Evolutionary conservation across 2,888 invertebrate species (phyloP), one percentile per base, ranked within the genome.

Genomic region (Steromphala cineraria): DNA sequence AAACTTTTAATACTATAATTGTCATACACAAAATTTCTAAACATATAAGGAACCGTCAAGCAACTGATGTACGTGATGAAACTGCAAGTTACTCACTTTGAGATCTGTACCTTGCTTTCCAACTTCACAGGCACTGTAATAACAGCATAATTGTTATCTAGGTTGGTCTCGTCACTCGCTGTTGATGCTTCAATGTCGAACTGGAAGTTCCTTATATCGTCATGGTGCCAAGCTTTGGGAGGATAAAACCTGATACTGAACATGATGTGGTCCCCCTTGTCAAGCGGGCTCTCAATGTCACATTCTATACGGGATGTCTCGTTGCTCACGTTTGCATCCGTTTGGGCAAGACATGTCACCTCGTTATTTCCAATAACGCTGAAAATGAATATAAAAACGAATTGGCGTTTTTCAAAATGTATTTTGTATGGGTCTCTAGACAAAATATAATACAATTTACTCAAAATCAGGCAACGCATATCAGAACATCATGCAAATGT

Each of bases 71-170:
- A 46, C 1, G 46, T 5, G 13, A 10, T 46, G 10, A 5, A 46
- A 13, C 7, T 8, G 46, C 13, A n/a, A 36, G 31, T 75, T 15
- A 31, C 82, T 71, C 83, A 89, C 89, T 88, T 88, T 31, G 78
- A 80, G 71, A 89, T 83, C 10, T 81, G 78, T 8, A 87, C 76
- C 28, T 82, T 78, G 7, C 85, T 81, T n/a, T 82, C 77, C 40
- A 86, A 82, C 46, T 80, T 79, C 28, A 87, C 80, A 46, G 84
- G 83, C 13, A 88, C 81, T 0, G 56, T 80, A 1, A 87, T 24
- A 0, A 28, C 53, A 1, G 76, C 79, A 36, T 56, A 67, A 28
- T 87, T 88, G 71, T 88, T 84, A 10, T 10, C 10, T 2, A 74
- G 74, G 13, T 78, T 67, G 0, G 21, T 31, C 36, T 86, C 87